Conservation (phyloP, 2,888 invertebrate genomes). For the Trilocha varians region DNA sequence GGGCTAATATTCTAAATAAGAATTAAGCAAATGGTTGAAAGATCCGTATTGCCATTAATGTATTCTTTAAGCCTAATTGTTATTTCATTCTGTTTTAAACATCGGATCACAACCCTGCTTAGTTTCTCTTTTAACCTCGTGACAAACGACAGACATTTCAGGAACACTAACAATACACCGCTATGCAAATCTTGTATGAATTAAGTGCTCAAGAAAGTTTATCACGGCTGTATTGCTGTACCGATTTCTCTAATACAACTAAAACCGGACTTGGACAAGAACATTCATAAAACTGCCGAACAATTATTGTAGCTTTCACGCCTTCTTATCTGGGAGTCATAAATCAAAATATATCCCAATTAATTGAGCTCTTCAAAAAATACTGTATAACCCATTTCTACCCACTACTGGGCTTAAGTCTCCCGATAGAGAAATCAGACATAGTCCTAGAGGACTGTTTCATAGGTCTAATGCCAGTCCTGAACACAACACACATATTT, state of each 20-base stretch:
- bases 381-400: not conserved
- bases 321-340: not conserved
- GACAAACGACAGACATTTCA: not conserved
- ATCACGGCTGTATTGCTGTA: not conserved
- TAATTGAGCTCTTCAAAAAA: not conserved
- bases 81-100: no score
- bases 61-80: no score
- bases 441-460: no score
- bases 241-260: not conserved
- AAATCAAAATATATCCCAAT: not conserved
- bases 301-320: not conserved
- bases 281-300: not conserved
- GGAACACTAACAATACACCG: not conserved
- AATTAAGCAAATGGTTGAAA: no score
- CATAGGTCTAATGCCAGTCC: no score
- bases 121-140: no score
- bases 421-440: no score
- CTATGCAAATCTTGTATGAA: not conserved
- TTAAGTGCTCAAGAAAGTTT: not conserved
- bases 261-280: not conserved
- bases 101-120: no score
- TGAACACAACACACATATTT: no score
- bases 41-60: no score
- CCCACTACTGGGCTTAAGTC: no score
- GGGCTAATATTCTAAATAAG: no score